These are phyloP conservation scores for Oostethus manadensis DNA, from an alignment of 2,113 vertebrate genomes.

Conservation along the genomic window DNA sequence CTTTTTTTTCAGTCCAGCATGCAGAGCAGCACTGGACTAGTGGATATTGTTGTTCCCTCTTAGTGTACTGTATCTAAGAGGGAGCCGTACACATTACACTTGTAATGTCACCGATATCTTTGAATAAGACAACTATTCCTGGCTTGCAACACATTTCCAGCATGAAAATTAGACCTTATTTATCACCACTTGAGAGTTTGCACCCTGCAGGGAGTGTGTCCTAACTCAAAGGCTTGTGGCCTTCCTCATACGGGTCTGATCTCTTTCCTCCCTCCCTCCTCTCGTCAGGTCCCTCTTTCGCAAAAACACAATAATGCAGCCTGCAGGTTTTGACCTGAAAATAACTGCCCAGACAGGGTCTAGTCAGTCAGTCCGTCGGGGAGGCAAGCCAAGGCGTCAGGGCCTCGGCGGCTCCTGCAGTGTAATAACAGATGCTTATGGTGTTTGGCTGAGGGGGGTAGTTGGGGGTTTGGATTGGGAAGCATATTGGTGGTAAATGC, in stretches of 20 bases:
- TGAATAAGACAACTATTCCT: neutral
- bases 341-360: constrained; percentile 72
- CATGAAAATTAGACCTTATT: constrained; percentile 16
- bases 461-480: constrained; percentile 16
- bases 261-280: neutral
- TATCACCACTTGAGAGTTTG: constrained; percentile 1
- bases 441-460: constrained; percentile 47
- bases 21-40: neutral
- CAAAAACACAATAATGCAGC: constrained; percentile 38
- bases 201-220: constrained; percentile 16
- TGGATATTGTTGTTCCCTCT: neutral
- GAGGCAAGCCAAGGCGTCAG: constrained; percentile 49
- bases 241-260: neutral
- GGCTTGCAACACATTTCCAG: constrained; percentile 24
- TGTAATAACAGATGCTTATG: constrained; percentile 66
- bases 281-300: constrained; percentile 18
- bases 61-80: neutral
- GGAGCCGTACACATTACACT: no score
- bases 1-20: constrained; percentile 13
- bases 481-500: constrained; percentile 44
- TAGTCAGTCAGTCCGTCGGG: constrained; percentile 62
- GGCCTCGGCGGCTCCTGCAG: constrained; percentile 48
- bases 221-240: constrained; percentile 18
- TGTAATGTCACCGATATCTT: neutral
- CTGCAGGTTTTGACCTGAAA: constrained; percentile 81